These are phyloP conservation scores for Clitarchus hookeri DNA, from an alignment of 2,888 invertebrate genomes.

Conservation along the genomic window DNA sequence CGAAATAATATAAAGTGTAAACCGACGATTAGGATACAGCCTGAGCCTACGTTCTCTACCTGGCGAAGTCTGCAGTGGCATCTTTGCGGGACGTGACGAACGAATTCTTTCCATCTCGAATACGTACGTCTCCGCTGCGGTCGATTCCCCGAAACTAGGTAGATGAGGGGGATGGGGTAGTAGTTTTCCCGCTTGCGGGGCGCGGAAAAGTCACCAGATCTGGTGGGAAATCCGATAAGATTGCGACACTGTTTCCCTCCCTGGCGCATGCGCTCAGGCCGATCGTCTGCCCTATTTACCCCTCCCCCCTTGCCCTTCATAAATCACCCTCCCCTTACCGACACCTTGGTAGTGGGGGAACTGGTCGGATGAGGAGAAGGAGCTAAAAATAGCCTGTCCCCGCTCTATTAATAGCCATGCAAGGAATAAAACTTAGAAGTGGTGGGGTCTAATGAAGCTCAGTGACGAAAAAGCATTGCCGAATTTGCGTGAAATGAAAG, in stretches of 20 bases:
- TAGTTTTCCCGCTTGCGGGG: too few species aligned
- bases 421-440: neutral
- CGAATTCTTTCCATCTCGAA: too few species aligned
- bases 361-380: neutral
- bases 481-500: too few species aligned
- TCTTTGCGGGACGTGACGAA: too few species aligned
- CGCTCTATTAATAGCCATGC: constrained; percentile 2
- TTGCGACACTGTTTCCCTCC: neutral
- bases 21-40: too few species aligned
- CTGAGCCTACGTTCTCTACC: too few species aligned
- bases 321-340: neutral
- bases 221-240: neutral
- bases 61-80: too few species aligned
- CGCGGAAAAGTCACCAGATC: neutral
- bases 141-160: too few species aligned
- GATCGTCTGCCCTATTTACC: neutral
- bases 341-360: neutral
- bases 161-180: too few species aligned
- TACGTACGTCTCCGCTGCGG: too few species aligned
- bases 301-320: neutral
- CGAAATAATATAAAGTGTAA: too few species aligned
- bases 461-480: too few species aligned
- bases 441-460: neutral
- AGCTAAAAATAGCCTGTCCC: neutral
- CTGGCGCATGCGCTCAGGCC: neutral